Base-by-base conservation (phyloP, 2,113 vertebrate genomes). In the Paraplagusia blochii region DNA sequence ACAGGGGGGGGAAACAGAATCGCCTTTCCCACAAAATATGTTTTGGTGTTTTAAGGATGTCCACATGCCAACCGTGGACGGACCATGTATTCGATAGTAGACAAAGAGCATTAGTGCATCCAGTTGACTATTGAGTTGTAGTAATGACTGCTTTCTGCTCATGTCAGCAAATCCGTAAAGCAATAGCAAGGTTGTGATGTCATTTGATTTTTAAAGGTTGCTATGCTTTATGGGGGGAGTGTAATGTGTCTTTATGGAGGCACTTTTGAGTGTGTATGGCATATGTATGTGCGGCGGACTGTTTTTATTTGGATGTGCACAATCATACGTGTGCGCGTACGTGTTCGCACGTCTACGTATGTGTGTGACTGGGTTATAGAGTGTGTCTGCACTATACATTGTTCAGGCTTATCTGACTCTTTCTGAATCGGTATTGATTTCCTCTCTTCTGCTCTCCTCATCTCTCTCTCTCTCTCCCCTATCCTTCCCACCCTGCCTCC, bases 331-430 rank as follows among this genome's bases (percentile, higher is more conserved):
- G 68, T 69, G 9, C 60, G 65, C 72, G 74, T 60, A 68, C 52
- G 58, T 74, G 71, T 42, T 51, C 76, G 38, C 40, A 71, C 61
- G 47, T 63, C 53, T 57, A 63, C 58, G 54, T 66, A 54, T 69
- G 42, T 63, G 66, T 88, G 88, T 85, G 89, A 87, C 85, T 84
- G 77, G 81, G 85, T 90, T 90, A 90, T 88, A 89, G 86, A 89
- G 88, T 88, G 88, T 85, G 88, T 86, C 81, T 89, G 87, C 83
- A 79, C 85, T 86, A 87, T 87, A 88, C 85, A 89, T 89, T 90
- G 88, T 88, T 89, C 87, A 90, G 86, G 87, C 90, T 90, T 90
- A 91, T 92, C 91, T 87, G 90, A 89, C 89, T 91, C 72, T 79
- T 68, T 83, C 83, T 69, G 88, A 90, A 86, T 85, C 83, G 81